phyloP scores from a whole-genome alignment of 2,797 vertebrate genomes.

The Trematomus bernacchii region DNA sequence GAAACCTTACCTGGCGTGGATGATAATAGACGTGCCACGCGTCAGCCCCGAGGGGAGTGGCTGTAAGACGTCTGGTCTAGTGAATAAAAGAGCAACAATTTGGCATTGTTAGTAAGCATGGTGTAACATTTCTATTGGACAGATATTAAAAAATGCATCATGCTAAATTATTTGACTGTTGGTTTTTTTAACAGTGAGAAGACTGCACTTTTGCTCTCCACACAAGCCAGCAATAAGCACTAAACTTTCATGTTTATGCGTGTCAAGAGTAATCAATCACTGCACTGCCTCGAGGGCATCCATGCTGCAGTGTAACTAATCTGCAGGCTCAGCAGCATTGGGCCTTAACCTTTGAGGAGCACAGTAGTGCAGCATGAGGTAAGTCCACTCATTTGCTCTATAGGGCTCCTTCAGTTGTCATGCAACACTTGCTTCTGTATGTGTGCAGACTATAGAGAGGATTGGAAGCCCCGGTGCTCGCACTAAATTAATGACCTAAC shows the following conservation, averaged over 20 bases:
- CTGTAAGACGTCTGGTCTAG: constrained; percentile 37
- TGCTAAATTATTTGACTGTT: not conserved
- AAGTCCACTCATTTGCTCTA: constrained; percentile 51
- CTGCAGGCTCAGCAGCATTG: constrained; percentile 55
- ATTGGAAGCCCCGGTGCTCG: constrained; percentile 65
- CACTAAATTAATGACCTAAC: constrained; percentile 76
- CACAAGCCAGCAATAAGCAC: constrained; percentile 12
- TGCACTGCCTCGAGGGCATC: constrained; percentile 47
- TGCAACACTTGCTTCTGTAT: constrained; percentile 41
- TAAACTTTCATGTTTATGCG: constrained; percentile 49
- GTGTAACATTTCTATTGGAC: not conserved
- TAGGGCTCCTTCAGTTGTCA: constrained; percentile 53
- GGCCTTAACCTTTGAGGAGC: constrained; percentile 67
- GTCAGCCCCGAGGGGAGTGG: constrained; percentile 64
- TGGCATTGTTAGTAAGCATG: constrained; percentile 4
- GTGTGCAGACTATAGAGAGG: constrained; percentile 68
- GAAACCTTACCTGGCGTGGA: constrained; percentile 73
- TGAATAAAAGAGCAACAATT: constrained; percentile 38
- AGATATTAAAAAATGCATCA: not conserved
- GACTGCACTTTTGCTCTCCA: not conserved
- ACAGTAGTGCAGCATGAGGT: constrained; percentile 53
- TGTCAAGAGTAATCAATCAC: constrained; percentile 68
- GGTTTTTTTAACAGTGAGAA: not conserved
- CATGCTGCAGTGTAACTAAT: constrained; percentile 62
- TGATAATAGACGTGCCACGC: constrained; percentile 76